Conservation (phyloP, 1,140 invertebrate genomes). For the Holcopasites calliopsidis region DNA sequence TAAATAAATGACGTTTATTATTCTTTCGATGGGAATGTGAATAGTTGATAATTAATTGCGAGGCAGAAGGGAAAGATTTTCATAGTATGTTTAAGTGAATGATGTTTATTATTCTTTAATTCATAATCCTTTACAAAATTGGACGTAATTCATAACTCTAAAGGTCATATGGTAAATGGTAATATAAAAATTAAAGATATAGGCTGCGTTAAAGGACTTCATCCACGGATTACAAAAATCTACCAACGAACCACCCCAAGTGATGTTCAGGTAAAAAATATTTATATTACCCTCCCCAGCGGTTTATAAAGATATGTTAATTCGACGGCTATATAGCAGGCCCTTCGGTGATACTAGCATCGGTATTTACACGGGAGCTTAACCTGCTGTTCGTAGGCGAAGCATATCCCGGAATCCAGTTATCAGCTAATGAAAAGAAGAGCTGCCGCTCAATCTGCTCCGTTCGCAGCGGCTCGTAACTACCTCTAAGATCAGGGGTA, state of each 20-base stretch:
- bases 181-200: background rate
- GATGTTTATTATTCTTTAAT: too few species aligned
- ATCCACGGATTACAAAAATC: conserved; percentile 9
- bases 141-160: too few species aligned
- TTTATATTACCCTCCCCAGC: conserved; percentile 26
- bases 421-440: conserved; percentile 78
- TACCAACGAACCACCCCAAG: conserved; percentile 11
- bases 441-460: conserved; percentile 62
- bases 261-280: conserved; percentile 28
- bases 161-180: too few species aligned
- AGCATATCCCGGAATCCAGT: conserved; percentile 69
- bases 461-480: conserved; percentile 53
- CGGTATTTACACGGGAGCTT: conserved; percentile 56
- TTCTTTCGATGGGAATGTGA: too few species aligned
- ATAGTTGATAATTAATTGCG: too few species aligned
- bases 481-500: conserved; percentile 35
- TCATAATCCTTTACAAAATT: too few species aligned
- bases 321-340: conserved; percentile 17
- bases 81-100: too few species aligned
- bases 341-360: conserved; percentile 43
- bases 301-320: conserved; percentile 65
- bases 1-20: background rate
- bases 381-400: conserved; percentile 75
- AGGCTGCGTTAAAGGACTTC: background rate
- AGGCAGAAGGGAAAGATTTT: too few species aligned